Evolutionary conservation across 2,888 invertebrate genomes (phyloP).

Genomic region (Bombylius major): DNA sequence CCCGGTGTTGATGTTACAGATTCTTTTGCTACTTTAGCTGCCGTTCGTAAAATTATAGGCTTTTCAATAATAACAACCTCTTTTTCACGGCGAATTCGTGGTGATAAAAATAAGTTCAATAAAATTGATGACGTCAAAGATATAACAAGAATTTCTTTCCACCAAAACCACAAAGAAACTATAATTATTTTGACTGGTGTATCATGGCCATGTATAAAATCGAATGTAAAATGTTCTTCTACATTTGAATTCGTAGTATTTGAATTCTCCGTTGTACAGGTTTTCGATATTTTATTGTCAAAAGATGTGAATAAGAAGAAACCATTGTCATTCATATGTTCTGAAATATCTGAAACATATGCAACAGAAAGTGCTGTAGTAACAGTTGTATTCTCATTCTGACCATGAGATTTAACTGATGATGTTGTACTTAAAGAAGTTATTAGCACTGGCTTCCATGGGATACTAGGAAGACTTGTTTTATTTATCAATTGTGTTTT

Average conservation of each 20-base stretch:
- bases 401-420: no score
- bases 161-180: constrained; percentile 68
- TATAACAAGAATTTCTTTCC: constrained; percentile 69
- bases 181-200: constrained; percentile 57
- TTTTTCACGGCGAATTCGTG: constrained; percentile 25
- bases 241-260: not conserved
- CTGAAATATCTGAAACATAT: constrained; percentile 44
- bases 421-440: constrained; percentile 23
- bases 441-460: constrained; percentile 63
- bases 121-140: constrained; percentile 59
- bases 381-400: constrained; percentile 36
- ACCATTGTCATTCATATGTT: constrained; percentile 64
- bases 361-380: constrained; percentile 52
- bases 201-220: constrained; percentile 38
- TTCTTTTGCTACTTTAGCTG: constrained; percentile 32
- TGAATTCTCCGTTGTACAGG: not conserved
- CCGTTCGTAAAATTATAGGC: constrained; percentile 33
- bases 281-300: constrained; percentile 34
- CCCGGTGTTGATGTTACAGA: constrained; percentile 21
- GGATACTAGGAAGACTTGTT: constrained; percentile 38
- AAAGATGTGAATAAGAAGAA: constrained; percentile 58
- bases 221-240: constrained; percentile 24
- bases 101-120: constrained; percentile 53
- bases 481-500: constrained; percentile 28
- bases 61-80: constrained; percentile 35